Evolutionary conservation across 2,113 vertebrate species (phyloP).

Genomic region (Pygoscelis adeliae): DNA sequence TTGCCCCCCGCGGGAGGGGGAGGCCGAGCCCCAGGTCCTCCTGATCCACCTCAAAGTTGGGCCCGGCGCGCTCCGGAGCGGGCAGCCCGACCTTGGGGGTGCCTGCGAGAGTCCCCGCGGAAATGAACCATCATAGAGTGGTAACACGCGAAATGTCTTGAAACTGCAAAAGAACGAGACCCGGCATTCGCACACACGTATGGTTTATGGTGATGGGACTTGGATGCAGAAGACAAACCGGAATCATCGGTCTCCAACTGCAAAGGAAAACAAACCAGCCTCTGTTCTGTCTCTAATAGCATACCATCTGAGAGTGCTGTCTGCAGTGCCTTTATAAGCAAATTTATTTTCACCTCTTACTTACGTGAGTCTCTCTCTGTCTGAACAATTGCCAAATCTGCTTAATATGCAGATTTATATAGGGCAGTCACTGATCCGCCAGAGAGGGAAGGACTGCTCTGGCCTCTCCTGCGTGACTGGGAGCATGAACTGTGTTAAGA

Average conservation of each 20-base stretch:
- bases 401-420: slow-evolving; percentile 58
- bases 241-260: neutral
- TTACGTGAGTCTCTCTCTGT: neutral
- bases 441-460: neutral
- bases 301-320: neutral
- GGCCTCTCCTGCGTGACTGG: neutral
- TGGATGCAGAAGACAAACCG: neutral
- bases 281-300: neutral
- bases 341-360: slow-evolving; percentile 26
- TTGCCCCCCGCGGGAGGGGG: neutral
- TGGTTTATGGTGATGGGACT: neutral
- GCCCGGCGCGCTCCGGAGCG: neutral
- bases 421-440: slow-evolving; percentile 26
- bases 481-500: neutral
- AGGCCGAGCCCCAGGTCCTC: neutral
- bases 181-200: neutral
- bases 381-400: slow-evolving; percentile 48
- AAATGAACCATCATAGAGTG: neutral
- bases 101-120: neutral
- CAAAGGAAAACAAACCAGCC: neutral
- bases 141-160: neutral
- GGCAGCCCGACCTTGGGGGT: neutral
- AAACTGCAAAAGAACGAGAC: neutral
- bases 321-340: slow-evolving; percentile 10
- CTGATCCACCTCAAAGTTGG: neutral